Percentiles rank a stretch among this genome's conserved stretches.
phyloP scores from a whole-genome alignment of 2,113 vertebrate species.

The Tautogolabrus adspersus region DNA sequence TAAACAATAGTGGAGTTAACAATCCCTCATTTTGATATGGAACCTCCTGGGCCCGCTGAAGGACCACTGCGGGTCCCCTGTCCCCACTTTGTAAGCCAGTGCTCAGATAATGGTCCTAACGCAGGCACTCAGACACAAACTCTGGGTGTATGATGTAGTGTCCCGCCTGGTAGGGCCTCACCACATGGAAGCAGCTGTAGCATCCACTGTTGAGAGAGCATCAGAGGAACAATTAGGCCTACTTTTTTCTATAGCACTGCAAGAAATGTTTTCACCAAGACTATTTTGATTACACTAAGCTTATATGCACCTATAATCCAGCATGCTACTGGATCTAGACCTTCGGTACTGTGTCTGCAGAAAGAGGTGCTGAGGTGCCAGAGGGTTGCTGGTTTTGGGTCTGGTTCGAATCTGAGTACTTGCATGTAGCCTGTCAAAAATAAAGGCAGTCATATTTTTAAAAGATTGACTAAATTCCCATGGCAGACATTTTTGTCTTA shows the following conservation, averaged over 20 bases:
- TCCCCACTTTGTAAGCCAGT: constrained; percentile 6
- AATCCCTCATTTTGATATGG: constrained; percentile 9
- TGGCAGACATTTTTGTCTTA: too few relatives aligned
- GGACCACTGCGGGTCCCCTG: not conserved
- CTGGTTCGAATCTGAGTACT: constrained; percentile 37
- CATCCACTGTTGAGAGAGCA: constrained; percentile 72
- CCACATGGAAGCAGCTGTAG: constrained; percentile 84
- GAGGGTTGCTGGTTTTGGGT: constrained; percentile 44
- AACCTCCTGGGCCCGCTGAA: not conserved
- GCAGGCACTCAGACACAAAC: constrained; percentile 79
- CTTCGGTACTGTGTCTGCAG: constrained; percentile 27
- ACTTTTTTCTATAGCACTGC: not conserved
- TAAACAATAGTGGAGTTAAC: constrained; percentile 47
- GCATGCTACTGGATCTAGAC: constrained; percentile 50
- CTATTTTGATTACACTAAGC: not conserved
- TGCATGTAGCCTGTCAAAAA: constrained; percentile 56
- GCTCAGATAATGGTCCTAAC: constrained; percentile 36
- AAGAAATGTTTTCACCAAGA: not conserved
- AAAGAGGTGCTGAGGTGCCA: constrained; percentile 32
- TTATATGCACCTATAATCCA: constrained; percentile 56
- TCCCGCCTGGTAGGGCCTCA: constrained; percentile 79
- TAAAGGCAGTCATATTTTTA: not conserved
- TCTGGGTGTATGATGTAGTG: constrained; percentile 84
- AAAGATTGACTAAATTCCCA: too few relatives aligned
- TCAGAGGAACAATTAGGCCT: constrained; percentile 13